A percentile compares a stretch with the other conserved stretches of the same genome.
Conservation (phyloP, 2,888 invertebrate genomes). For the Drosophila sordidula region DNA sequence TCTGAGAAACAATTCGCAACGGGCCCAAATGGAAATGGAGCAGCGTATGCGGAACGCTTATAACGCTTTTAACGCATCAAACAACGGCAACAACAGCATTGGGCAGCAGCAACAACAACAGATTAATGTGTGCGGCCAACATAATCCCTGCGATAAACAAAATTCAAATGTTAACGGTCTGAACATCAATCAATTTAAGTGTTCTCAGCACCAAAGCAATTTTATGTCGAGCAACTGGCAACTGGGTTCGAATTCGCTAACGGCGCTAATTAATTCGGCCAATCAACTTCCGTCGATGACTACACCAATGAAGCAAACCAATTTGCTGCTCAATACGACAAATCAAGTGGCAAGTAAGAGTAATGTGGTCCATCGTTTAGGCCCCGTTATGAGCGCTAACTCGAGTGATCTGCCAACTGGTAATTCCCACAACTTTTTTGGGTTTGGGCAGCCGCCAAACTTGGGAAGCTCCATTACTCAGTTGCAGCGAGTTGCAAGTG, state of each 20-base stretch:
- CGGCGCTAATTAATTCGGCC: conserved; percentile 15
- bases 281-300: conserved; percentile 6
- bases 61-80: conserved; percentile 13
- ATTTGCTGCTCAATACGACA: background rate
- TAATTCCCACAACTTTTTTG: background rate
- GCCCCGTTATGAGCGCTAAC: background rate
- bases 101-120: conserved; percentile 3
- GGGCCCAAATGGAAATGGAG: conserved; percentile 3
- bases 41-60: conserved; percentile 32
- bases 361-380: background rate
- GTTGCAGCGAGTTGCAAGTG: background rate
- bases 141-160: background rate
- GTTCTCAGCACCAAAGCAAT: background rate
- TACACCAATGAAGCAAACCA: background rate
- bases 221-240: background rate
- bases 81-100: background rate
- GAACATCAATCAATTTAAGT: background rate
- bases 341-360: background rate
- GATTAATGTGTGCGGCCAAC: background rate
- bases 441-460: background rate
- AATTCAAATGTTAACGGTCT: background rate
- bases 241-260: background rate
- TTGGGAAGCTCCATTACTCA: background rate
- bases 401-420: background rate
- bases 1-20: conserved; percentile 10